A percentile compares a stretch with the other conserved stretches of the same genome.
phyloP scores from a whole-genome alignment of 2,797 vertebrate species.

The Helicolenus hilgendorfi region DNA sequence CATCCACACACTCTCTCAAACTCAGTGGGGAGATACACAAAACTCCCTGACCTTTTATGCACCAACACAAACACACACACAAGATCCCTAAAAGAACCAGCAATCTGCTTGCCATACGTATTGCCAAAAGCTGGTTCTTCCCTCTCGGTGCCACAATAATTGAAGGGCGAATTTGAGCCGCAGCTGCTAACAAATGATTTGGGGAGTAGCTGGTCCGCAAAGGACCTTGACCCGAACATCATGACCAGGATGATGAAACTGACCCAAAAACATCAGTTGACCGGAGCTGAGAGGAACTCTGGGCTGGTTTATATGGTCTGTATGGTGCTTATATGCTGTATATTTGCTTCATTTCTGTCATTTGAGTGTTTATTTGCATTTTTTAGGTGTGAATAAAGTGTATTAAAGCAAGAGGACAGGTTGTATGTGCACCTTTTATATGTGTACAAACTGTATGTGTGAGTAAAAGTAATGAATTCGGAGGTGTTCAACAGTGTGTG shows the following conservation, averaged over 20 bases:
- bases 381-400: background rate
- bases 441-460: background rate
- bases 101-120: slow-evolving; percentile 60
- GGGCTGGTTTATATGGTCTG: background rate
- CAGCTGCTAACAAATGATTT: slow-evolving; percentile 76
- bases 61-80: slow-evolving; percentile 1
- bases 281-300: slow-evolving; percentile 12
- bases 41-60: slow-evolving; percentile 60
- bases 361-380: background rate
- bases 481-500: background rate
- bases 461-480: background rate
- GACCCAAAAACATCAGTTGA: slow-evolving; percentile 61
- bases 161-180: slow-evolving; percentile 76
- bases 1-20: background rate
- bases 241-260: slow-evolving; percentile 67
- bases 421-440: background rate
- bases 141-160: slow-evolving; percentile 79
- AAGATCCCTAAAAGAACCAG: slow-evolving; percentile 41
- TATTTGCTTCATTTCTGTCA: background rate
- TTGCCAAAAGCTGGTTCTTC: slow-evolving; percentile 61
- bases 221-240: slow-evolving; percentile 75
- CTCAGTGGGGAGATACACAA: slow-evolving; percentile 20
- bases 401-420: background rate
- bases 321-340: background rate
- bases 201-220: slow-evolving; percentile 46